Evolutionary conservation across 1,140 invertebrate species (phyloP), one percentile per base, ranked within the genome.

Genomic region (Achatina immaculata): DNA sequence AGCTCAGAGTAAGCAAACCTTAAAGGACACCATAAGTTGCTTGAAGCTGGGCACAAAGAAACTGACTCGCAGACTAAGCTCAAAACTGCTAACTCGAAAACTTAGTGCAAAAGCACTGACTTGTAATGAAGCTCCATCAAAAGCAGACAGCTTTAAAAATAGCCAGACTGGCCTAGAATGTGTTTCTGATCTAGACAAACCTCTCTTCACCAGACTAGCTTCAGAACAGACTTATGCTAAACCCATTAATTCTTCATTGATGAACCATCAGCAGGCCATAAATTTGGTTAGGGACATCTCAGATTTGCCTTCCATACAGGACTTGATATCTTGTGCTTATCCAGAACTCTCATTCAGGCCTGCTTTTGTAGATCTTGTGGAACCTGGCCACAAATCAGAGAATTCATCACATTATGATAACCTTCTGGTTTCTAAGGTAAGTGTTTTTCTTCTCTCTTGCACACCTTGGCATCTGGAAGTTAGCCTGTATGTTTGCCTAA

Each of bases 361-460:
- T 0, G 65, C 88, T 1, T 65, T 48, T 76, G 72, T 24, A 7
- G 36, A 24, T 21, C 24, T 40, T 4, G 9, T 4, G n/a, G 36
- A 69, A 74, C 31, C 86, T 85, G 36, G 85, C 88, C 36, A 86
- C 85, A 28, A 80, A 80, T 91, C 38, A 90, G 90, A 6, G 84
- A 90, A 91, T 76, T 92, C 91, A 94, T 91, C 94, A 24, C 94
- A 95, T 45, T 95, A 95, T 89, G 95, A 95, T 88, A 92, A 92
- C 87, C 77, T 91, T 11, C 77, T 76, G 24, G 40, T 51, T 9
- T 74, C 45, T 31, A 74, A 45, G 31, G 72, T 55, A 66, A 82
- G 38, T 69, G n/a, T 48, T 24, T 36, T 6, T 24, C 66, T 69
- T 58, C n/a, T 36, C n/a, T n/a, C n/a, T n/a, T n/a, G n/a, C n/a